Evolutionary conservation across 1,140 invertebrate genomes (phyloP).

Genomic region (Caerostris darwini): DNA sequence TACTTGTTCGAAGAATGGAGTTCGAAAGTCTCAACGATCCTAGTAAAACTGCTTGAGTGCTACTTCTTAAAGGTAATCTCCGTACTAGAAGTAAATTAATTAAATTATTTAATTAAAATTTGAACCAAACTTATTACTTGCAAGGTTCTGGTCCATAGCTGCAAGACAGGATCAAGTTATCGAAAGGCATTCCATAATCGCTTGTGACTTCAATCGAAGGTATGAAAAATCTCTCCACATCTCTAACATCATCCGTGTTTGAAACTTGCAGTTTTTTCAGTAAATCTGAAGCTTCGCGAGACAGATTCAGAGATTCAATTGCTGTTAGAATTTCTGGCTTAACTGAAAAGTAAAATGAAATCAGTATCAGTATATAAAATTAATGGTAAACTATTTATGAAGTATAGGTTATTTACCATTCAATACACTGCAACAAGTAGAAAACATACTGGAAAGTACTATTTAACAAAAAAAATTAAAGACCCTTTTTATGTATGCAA

Average conservation of each 20-base stretch:
- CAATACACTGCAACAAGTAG: too few species aligned
- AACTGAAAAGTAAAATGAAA: not conserved
- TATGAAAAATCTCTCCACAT: conserved; percentile 51
- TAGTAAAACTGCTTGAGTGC: too few species aligned
- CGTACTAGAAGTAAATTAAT: too few species aligned
- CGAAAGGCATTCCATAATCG: conserved; percentile 47
- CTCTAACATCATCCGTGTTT: conserved; percentile 22
- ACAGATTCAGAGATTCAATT: not conserved
- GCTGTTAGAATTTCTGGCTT: not conserved
- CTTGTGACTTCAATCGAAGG: not conserved
- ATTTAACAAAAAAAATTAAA: too few species aligned
- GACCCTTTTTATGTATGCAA: too few species aligned
- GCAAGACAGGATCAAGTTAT: conserved; percentile 67
- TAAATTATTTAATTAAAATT: too few species aligned
- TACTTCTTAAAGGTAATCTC: too few species aligned
- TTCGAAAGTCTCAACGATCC: too few species aligned
- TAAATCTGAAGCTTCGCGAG: not conserved
- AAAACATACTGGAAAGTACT: too few species aligned
- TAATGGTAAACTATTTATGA: not conserved
- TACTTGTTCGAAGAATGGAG: not conserved
- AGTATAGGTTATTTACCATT: too few species aligned
- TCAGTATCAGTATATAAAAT: not conserved
- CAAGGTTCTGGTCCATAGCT: conserved; percentile 47
- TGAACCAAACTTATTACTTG: not conserved
- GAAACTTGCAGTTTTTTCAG: conserved; percentile 39